Evolutionary conservation across 2,888 invertebrate species (phyloP).

Genomic region (Cryptophagus acutangulus): DNA sequence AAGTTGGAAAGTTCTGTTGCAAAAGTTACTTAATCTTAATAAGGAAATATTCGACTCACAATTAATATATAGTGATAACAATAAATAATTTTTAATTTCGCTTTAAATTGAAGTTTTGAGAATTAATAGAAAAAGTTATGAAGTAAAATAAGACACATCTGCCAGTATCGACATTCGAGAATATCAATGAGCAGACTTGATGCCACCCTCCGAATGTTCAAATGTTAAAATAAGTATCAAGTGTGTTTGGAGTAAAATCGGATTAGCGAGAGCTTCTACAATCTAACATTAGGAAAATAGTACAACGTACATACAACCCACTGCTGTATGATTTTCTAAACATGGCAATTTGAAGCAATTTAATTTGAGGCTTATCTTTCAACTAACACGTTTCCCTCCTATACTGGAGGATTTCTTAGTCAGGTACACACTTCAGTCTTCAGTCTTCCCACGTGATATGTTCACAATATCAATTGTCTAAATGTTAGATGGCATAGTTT

Average conservation of each 20-base stretch:
- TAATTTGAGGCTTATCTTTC: slow-evolving; percentile 45
- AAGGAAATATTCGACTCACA: no score
- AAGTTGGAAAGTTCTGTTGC: no score
- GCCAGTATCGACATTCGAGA: slow-evolving; percentile 31
- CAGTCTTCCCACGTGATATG: slow-evolving; percentile 35
- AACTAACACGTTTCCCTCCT: slow-evolving; percentile 40
- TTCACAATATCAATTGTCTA: slow-evolving; percentile 40
- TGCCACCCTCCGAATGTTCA: slow-evolving; percentile 22
- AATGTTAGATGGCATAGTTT: slow-evolving; percentile 24
- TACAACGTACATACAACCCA: slow-evolving; percentile 24
- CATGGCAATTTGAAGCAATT: slow-evolving; percentile 43
- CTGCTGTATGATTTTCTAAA: slow-evolving; percentile 43
- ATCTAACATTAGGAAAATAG: slow-evolving; percentile 11
- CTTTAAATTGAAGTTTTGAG: not conserved
- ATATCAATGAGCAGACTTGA: slow-evolving; percentile 21
- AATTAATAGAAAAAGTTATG: slow-evolving; percentile 21
- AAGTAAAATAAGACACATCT: slow-evolving; percentile 33
- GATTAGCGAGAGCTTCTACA: slow-evolving; percentile 21
- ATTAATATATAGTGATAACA: no score
- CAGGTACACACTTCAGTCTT: slow-evolving; percentile 33
- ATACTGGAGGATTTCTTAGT: slow-evolving; percentile 31
- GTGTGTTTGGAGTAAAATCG: slow-evolving; percentile 17
- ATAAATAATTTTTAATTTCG: no score
- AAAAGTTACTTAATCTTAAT: no score
- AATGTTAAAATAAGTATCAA: slow-evolving; percentile 18